Percentiles rank a stretch among this genome's conserved stretches.
Evolutionary conservation across 2,797 vertebrate species (phyloP).

Genomic region (Poecile montanus): DNA sequence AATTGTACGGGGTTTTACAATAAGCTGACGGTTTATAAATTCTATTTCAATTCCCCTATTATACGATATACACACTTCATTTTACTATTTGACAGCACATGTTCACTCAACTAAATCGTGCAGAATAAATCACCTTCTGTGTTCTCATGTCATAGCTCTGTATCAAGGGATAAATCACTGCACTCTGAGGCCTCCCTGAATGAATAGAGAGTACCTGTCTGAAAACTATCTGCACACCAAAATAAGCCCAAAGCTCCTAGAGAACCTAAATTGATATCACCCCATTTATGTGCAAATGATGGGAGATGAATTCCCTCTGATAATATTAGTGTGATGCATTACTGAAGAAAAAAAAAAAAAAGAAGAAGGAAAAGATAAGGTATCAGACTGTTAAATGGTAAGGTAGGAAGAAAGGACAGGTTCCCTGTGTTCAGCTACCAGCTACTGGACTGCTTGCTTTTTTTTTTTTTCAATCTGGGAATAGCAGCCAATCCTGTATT

Average conservation of each 20-base stretch:
- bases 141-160: background rate
- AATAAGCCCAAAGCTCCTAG: background rate
- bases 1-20: conserved; percentile 5
- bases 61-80: background rate
- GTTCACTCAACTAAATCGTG: background rate
- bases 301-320: background rate
- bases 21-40: conserved; percentile 2
- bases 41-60: background rate
- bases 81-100: conserved; percentile 8
- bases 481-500: background rate
- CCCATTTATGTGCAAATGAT: conserved; percentile 33
- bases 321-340: background rate
- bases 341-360: background rate
- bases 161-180: background rate
- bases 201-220: conserved; percentile 1
- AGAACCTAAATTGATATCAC: background rate
- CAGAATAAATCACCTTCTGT: background rate
- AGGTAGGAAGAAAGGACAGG: background rate
- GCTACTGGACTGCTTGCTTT: background rate
- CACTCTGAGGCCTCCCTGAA: background rate
- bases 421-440: background rate
- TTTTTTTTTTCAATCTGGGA: background rate
- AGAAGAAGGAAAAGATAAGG: background rate
- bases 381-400: background rate
- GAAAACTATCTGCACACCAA: background rate